Base-by-base conservation (phyloP, 2,113 vertebrate species). In the Brachypodius melanocephalos region DNA sequence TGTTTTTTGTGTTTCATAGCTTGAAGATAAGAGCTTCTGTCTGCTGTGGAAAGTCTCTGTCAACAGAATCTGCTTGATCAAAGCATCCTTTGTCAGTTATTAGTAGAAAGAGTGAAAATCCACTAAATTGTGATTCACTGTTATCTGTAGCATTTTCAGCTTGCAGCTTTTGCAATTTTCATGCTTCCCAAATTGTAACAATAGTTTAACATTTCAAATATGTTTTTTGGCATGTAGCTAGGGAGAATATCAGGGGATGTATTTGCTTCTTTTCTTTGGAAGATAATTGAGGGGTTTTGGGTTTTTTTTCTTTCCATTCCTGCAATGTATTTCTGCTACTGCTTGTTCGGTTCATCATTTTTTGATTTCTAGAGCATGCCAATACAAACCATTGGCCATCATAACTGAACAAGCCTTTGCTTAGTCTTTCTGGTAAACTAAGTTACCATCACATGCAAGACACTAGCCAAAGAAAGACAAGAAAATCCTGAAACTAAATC, bases 21-120 rank as follows among this genome's bases (percentile, higher is more conserved):
- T 97, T 97, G 80, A 94, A 97, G 96, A 97, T 98, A 97, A 97
- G 94, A 96, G 85, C 65, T 97, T 97, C 93, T 95, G 92, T 97
- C 93, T 97, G 95, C 89, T 95, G 78, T 69, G 86, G 93, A 97
- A 97, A 96, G 83, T 86, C 83, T 95, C 93, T 94, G 95, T 97
- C 97, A 97, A 96, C 93, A 95, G 88, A 97, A 98, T 96, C 89
- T 95, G 94, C 55, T 97, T 97, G 95, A 98, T 98, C 97, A 98
- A 97, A 98, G 96, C 93, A 68, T 96, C 95, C 88, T 91, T 93
- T 97, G 93, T 97, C 96, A 97, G 88, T 97, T 97, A 96, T 97
- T 98, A 97, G 96, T 92, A 96, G 83, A 95, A 93, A 84, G 89
- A 97, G 88, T 96, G 80, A 97, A 97, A 97, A 95, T 97, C 83